Conservation (phyloP, 2,113 vertebrate genomes). For the Spea bombifrons region DNA sequence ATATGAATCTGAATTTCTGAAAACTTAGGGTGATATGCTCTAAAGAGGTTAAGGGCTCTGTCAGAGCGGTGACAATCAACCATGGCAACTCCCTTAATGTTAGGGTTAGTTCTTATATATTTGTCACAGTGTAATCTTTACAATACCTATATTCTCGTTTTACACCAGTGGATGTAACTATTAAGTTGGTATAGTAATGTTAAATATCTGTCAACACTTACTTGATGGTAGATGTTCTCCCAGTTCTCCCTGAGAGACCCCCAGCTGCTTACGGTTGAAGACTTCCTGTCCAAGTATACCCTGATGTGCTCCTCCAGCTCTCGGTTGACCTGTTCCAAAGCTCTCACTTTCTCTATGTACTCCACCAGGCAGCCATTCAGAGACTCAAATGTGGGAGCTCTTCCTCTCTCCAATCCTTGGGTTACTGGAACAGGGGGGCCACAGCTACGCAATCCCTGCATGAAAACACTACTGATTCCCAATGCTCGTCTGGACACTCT, state of each 20-base stretch:
- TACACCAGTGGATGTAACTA: too few relatives aligned
- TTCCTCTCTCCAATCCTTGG: constrained; percentile 62
- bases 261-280: constrained; percentile 71
- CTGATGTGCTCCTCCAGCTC: constrained; percentile 87
- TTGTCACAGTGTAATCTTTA: too few relatives aligned
- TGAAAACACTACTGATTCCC: constrained; percentile 90
- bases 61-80: too few relatives aligned
- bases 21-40: too few relatives aligned
- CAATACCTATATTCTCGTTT: too few relatives aligned
- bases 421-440: constrained; percentile 61
- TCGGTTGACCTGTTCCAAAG: constrained; percentile 83
- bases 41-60: too few relatives aligned
- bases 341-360: constrained; percentile 85
- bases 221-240: constrained; percentile 85
- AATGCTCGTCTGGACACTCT: constrained; percentile 84
- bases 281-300: constrained; percentile 78
- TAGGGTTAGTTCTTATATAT: too few relatives aligned
- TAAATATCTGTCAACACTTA: constrained; percentile 53
- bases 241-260: constrained; percentile 71
- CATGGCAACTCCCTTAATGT: too few relatives aligned
- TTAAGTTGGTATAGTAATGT: too few relatives aligned
- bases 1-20: too few relatives aligned
- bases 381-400: constrained; percentile 62
- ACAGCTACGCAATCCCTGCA: constrained; percentile 83
- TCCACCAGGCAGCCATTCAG: constrained; percentile 82